Base-by-base conservation (phyloP, 2,888 invertebrate genomes). In the Notocelia uddmanniana region DNA sequence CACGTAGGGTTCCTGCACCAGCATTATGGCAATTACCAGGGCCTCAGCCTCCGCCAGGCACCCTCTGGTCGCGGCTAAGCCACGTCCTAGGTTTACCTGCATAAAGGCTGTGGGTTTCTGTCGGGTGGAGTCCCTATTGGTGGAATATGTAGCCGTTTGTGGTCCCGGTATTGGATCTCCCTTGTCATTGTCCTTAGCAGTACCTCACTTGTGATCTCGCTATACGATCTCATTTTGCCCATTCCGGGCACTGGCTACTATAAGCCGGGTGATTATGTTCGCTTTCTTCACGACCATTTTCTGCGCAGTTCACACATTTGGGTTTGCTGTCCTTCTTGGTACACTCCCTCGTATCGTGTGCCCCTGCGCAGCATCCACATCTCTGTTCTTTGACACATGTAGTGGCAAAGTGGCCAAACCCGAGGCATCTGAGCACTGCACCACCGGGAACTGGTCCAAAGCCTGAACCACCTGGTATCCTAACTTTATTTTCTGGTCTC, bases 1-100 rank as follows among this genome's bases (percentile, higher is more conserved):
- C 0, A 70, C 41, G 18, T 69, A 73, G 0, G 73, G 73, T n/a
- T 66, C 73, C 3, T 41, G 41, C 41, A 3, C 15, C 41, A 13
- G 41, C 15, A 15, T 13, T n/a, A n/a, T n/a, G n/a, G n/a, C n/a
- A n/a, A n/a, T n/a, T n/a, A n/a, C n/a, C n/a, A n/a, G n/a, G n/a
- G n/a, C 41, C 41, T 41, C 41, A 15, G 13, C 41, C 10, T 41
- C 41, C 10, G 3, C 15, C 3, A 41, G 13, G 1, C 41, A 41
- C 15, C 15, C 41, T 5, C 15, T 13, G 3, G 41, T 15, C 13
- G 41, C 15, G 1, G 41, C 41, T 3, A 2, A 41, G 0, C 15
- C 41, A 3, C 41, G 13, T 10, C 41, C 41, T 15, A 41, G 15
- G 15, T 41, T 41, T 3, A 41, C 41, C 15, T 41, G 41, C 31